phyloP scores from a whole-genome alignment of 2,113 vertebrate genomes.

The Thermophis baileyi region DNA sequence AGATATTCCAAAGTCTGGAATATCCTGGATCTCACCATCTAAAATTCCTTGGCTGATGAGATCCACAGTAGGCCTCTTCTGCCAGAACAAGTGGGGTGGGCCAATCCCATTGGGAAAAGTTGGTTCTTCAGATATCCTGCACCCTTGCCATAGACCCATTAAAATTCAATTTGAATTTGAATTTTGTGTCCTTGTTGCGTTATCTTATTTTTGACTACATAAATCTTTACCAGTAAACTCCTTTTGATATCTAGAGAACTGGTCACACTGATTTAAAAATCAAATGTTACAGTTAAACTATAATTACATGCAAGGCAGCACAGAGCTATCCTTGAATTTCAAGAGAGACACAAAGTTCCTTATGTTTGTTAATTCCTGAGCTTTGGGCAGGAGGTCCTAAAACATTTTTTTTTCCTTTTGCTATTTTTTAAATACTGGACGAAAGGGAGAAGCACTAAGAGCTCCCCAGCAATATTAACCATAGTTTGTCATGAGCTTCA shows the following conservation, averaged over 20 bases:
- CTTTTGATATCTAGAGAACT: neutral
- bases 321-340: neutral
- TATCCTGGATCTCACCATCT: neutral
- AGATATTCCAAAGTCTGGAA: neutral
- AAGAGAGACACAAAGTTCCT: neutral
- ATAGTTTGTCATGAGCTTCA: neutral
- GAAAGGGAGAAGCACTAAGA: neutral
- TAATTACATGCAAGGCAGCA: neutral
- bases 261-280: neutral
- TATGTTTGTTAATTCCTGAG: neutral
- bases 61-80: neutral
- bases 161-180: neutral
- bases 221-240: neutral
- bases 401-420: neutral
- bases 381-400: neutral
- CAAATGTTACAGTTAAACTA: neutral
- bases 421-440: neutral
- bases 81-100: neutral
- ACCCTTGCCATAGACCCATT: neutral
- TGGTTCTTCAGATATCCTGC: neutral
- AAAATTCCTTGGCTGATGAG: neutral
- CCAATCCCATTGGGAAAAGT: neutral
- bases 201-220: neutral
- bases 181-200: neutral
- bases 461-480: neutral